Base-by-base conservation (phyloP, 30 jellyfish, hydroid and myxozoan species). In the Nemopilema nomurai region DNA sequence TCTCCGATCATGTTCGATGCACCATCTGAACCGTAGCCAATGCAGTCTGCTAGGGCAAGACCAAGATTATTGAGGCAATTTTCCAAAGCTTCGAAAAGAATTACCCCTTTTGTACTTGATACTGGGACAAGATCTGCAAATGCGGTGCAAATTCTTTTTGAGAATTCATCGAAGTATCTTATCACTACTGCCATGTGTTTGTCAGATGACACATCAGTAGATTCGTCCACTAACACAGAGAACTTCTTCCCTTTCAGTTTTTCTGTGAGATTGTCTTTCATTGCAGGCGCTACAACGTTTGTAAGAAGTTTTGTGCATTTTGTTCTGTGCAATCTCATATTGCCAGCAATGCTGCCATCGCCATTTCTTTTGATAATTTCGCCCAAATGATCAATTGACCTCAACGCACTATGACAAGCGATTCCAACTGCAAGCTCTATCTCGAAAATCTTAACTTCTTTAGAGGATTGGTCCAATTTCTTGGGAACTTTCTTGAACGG, bases 1-100 rank as follows among this genome's bases (percentile, higher is more conserved):
- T 82, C 83, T 67, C 96, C 96, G 21, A 67, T 41, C 96, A 81
- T 81, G 27, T 51, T 52, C 19, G 94, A 67, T 51, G 96, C 96
- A 22, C 96, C 82, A 62, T 71, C 94, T 17, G 83, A 27, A 33
- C 76, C 78, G 25, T 51, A 70, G 77, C 88, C 87, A 31, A 72
- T 51, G 88, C 92, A 70, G 73, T 83, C 80, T n/a, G 68, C 72
- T 26, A 83, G 23, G 87, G 30, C 22, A 13, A 62, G 80, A 69
- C 87, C 88, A 24, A 28, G 72, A 18, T n/a, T 66, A 20, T 20
- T 62, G 27, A 82, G 64, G 77, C 91, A 82, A 41, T 51, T 53
- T 16, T 28, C 87, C 53, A 41, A 69, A 23, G 87, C 87, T 22
- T 82, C 49, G 75, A 67, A 82, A 19, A 82, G 75, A 29, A 16